Percentiles rank a stretch among this genome's conserved stretches.
These are phyloP conservation scores for Callinectes sapidus DNA, from an alignment of 2,888 invertebrate genomes.

Conservation along the genomic window DNA sequence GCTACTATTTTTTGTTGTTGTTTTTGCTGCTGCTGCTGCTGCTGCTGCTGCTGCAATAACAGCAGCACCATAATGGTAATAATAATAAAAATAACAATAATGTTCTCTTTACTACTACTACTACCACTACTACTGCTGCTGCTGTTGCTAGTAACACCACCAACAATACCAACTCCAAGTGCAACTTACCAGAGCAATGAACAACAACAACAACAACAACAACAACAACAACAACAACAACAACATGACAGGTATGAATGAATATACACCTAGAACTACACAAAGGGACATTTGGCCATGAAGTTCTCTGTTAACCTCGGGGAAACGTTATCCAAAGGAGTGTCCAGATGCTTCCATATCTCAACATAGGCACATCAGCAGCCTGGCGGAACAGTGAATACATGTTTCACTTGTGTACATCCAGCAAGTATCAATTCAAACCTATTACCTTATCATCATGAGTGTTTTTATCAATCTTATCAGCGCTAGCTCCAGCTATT, in stretches of 20 bases:
- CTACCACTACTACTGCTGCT: no score
- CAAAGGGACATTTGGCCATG: background rate
- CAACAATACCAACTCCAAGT: no score
- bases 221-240: conserved; percentile 15
- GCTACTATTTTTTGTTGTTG: no score
- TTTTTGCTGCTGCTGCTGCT: no score
- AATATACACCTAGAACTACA: no score
- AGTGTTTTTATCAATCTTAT: background rate
- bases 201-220: background rate
- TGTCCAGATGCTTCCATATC: background rate
- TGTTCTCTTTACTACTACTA: no score
- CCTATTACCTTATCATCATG: background rate
- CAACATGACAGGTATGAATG: background rate
- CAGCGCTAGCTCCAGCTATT: background rate
- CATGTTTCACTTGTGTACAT: background rate
- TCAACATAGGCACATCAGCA: background rate
- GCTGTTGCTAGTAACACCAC: no score
- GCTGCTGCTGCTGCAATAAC: no score
- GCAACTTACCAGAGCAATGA: background rate
- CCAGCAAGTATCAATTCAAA: background rate
- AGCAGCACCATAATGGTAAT: background rate
- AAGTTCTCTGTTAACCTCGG: background rate
- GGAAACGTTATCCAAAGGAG: background rate
- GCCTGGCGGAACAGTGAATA: background rate
- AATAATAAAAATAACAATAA: background rate